phyloP scores from a whole-genome alignment of 2,113 vertebrate species.

The Bagarius yarrelli region DNA sequence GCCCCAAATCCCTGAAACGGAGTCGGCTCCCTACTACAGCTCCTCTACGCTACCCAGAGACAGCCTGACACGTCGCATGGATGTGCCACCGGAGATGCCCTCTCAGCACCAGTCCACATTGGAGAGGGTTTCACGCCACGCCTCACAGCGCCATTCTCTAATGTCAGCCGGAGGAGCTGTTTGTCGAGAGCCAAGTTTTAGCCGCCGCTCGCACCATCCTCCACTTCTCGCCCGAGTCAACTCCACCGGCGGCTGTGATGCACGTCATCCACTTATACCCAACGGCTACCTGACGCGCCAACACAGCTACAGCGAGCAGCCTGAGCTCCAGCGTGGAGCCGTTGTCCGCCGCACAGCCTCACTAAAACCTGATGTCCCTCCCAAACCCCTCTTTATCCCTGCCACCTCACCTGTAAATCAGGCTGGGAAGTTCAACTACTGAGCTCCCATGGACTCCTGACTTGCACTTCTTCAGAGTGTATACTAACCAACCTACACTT shows the following conservation, averaged over 20 bases:
- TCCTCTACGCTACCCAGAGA: conserved; percentile 78
- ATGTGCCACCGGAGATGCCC: conserved; percentile 79
- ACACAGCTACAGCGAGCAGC: conserved; percentile 77
- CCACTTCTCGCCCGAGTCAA: conserved; percentile 78
- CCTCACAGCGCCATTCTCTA: conserved; percentile 76
- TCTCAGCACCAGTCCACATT: conserved; percentile 69
- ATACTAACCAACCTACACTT: conserved; percentile 24
- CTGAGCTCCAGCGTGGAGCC: conserved; percentile 69
- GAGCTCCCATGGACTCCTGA: conserved; percentile 46
- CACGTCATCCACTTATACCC: conserved; percentile 73
- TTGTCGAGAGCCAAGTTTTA: conserved; percentile 78
- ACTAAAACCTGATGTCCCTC: conserved; percentile 75
- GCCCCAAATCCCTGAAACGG: conserved; percentile 74
- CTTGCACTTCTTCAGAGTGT: conserved; percentile 5
- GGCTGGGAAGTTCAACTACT: conserved; percentile 79
- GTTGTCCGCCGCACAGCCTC: conserved; percentile 74
- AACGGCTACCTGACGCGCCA: conserved; percentile 74
- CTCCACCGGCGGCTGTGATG: conserved; percentile 75
- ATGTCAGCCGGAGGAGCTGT: conserved; percentile 70
- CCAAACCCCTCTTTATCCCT: conserved; percentile 78
- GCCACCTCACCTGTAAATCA: conserved; percentile 77
- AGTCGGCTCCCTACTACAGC: conserved; percentile 76
- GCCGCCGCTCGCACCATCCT: conserved; percentile 70
- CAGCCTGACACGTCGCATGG: conserved; percentile 80
- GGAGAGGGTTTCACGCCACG: conserved; percentile 70